A percentile compares a stretch with the other conserved stretches of the same genome.
Conservation (phyloP, 2,888 invertebrate species). For the Acanthoscelides obtectus region DNA sequence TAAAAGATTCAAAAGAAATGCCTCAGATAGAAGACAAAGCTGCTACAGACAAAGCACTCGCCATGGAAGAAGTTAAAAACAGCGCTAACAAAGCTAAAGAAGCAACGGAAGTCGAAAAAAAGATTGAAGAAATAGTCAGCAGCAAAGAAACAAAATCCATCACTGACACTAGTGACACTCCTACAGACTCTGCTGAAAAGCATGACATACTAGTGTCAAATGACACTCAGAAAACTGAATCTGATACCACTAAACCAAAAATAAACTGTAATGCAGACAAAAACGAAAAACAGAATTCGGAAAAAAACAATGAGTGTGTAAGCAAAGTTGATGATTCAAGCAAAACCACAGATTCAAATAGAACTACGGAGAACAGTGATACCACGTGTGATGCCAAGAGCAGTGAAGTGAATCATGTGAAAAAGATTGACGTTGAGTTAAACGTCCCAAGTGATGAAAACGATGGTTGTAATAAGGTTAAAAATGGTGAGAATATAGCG, state of each 20-base stretch:
- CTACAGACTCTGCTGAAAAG: not conserved
- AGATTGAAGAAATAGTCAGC: not conserved
- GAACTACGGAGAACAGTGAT: not conserved
- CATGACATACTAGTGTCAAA: not conserved
- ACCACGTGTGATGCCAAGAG: not conserved
- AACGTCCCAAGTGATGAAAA: conserved; percentile 3
- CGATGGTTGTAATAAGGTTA: conserved; percentile 8
- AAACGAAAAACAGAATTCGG: not conserved
- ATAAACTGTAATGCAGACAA: not conserved
- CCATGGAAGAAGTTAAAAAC: not conserved
- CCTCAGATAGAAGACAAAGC: not conserved
- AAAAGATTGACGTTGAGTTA: conserved; percentile 3
- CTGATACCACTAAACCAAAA: not conserved
- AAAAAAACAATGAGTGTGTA: not conserved
- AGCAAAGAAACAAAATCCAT: not conserved
- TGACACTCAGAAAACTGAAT: not conserved
- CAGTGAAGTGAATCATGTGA: conserved; percentile 4
- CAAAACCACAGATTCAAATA: not conserved
- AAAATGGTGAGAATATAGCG: conserved; percentile 10
- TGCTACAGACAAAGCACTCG: not conserved
- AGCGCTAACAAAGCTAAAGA: not conserved
- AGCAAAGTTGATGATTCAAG: not conserved
- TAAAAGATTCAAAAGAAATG: not conserved
- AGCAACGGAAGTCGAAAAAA: not conserved
- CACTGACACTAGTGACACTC: not conserved